Percentiles rank a stretch among this genome's conserved stretches.
phyloP scores from a whole-genome alignment of 2,797 vertebrate species.

The Oreortyx pictus region DNA sequence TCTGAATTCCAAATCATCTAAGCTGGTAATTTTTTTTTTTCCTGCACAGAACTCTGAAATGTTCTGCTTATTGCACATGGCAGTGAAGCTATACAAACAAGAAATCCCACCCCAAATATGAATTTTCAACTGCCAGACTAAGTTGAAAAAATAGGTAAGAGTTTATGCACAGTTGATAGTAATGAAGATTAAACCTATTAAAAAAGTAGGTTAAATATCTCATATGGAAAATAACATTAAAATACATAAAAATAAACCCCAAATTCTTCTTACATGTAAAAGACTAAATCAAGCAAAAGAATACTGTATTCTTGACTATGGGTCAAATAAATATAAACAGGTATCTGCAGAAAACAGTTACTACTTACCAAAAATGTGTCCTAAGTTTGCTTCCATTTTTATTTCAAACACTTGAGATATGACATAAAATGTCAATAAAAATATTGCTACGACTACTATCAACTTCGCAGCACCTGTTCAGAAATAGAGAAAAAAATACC shows the following conservation, averaged over 20 bases:
- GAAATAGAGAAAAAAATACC: neutral
- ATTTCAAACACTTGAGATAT: slow-evolving; percentile 93
- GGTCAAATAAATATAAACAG: neutral
- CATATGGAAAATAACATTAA: neutral
- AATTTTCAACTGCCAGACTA: neutral
- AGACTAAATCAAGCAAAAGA: neutral
- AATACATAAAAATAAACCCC: neutral
- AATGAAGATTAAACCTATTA: neutral
- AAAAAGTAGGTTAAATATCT: neutral
- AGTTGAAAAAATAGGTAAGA: neutral
- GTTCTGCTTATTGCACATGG: neutral
- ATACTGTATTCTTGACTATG: neutral
- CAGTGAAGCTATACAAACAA: neutral
- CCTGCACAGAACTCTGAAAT: neutral
- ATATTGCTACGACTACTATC: slow-evolving; percentile 82
- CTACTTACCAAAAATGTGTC: slow-evolving; percentile 88
- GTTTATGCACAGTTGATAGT: neutral
- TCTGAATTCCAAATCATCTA: neutral
- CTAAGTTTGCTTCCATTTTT: slow-evolving; percentile 87
- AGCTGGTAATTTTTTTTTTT: neutral
- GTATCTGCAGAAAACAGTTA: neutral
- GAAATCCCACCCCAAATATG: neutral
- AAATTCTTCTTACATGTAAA: neutral
- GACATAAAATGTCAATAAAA: slow-evolving; percentile 89
- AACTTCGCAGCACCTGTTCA: slow-evolving; percentile 88